Base-by-base conservation (phyloP, 2,888 invertebrate genomes). In the Macaria liturata region DNA sequence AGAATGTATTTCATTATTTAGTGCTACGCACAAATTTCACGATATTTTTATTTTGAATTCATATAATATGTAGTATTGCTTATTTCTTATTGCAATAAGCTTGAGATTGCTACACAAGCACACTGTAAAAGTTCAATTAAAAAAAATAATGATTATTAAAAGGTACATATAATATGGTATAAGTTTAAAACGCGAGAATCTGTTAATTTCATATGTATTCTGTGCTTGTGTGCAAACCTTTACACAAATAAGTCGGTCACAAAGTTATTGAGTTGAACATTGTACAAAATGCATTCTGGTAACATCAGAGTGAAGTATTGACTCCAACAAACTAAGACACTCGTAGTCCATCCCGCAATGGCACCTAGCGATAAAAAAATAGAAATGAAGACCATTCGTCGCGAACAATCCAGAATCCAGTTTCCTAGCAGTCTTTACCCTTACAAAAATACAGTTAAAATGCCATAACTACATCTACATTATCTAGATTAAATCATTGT, bases 1-100 rank as follows among this genome's bases (percentile, higher is more conserved):
- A 80, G 82, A 83, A 80, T 80, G 83, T 74, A 6, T 20, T 20
- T 20, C 20, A 20, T 72, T 71, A 76, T 75, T 74, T 71, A 76
- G 81, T 83, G 83, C 83, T 83, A 82, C 75, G 82, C 83, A 83
- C 83, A 72, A 71, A 70, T 72, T 69, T 68, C 63, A 64, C 57
- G 50, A 67, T 62, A 64, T 65, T 57, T 59, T 46, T 45, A 39
- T 49, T 52, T 39, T 42, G 49, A 56, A 45, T 62, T 61, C 48
- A 61, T 51, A 59, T 49, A 39, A 5, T 20, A 20, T 2, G 7
- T 42, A n/a, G 6, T 42, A 47, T 61, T 49, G 56, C 51, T 60
- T 61, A 52, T 52, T 40, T 20, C 9, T 40, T 59, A 51, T 51
- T 57, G 62, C 54, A 50, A 54, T 51, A 50, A 40, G 34, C 51